Conservation (phyloP, 2,888 invertebrate species). For the Cephalotes varians region DNA sequence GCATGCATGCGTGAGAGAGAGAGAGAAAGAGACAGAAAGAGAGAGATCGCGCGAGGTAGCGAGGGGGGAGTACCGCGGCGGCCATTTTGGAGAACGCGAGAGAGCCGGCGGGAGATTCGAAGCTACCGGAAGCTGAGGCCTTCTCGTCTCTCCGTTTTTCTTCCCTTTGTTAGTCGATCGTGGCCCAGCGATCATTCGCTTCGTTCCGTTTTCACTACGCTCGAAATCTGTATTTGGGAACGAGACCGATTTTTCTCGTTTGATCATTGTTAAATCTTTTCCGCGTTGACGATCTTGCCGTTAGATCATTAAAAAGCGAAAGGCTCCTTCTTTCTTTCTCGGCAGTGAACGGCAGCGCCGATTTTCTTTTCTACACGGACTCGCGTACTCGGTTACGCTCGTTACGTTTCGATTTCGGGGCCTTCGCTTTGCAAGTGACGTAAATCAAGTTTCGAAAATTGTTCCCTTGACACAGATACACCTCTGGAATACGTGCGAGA, state of each 20-base stretch:
- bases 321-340: neutral
- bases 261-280: constrained; percentile 18
- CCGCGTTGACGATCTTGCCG: neutral
- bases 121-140: constrained; percentile 58
- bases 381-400: constrained; percentile 12
- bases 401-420: neutral
- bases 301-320: constrained; percentile 3
- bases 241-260: neutral
- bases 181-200: neutral
- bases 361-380: constrained; percentile 5
- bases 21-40: constrained; percentile 29
- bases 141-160: constrained; percentile 40
- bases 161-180: constrained; percentile 42
- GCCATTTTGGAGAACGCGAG: constrained; percentile 83
- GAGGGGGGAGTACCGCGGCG: constrained; percentile 62
- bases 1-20: constrained; percentile 18
- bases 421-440: constrained; percentile 19
- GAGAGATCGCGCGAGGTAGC: constrained; percentile 18
- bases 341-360: constrained; percentile 8
- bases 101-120: constrained; percentile 76
- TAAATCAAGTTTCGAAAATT: neutral
- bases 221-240: neutral
- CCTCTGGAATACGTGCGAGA: neutral
- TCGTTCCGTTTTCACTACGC: neutral
- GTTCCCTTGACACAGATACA: constrained; percentile 2